phyloP scores from a whole-genome alignment of 2,113 vertebrate genomes.

The Sander vitreus region DNA sequence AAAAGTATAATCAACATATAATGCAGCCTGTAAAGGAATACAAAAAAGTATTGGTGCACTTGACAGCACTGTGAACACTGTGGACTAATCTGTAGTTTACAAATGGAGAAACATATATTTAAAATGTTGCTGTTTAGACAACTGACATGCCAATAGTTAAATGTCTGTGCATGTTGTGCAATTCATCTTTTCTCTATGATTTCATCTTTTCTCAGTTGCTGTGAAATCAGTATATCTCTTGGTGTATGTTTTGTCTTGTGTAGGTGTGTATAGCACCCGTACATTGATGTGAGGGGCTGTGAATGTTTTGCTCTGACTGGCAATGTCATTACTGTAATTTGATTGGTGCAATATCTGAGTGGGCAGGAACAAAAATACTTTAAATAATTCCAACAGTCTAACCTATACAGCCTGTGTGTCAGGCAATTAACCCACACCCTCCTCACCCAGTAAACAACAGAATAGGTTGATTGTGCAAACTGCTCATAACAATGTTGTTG shows the following conservation, averaged over 20 bases:
- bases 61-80: background rate
- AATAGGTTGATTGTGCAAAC: too few relatives aligned
- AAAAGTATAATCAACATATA: background rate
- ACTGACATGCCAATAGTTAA: background rate
- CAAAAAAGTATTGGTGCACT: background rate
- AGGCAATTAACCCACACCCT: background rate
- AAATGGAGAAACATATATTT: background rate
- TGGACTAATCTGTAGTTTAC: background rate
- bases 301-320: background rate
- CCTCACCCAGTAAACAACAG: too few relatives aligned
- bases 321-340: background rate
- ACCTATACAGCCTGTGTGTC: too few relatives aligned
- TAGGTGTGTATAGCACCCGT: background rate
- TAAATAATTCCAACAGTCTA: background rate
- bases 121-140: background rate
- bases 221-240: background rate
- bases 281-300: background rate
- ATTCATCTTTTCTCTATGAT: background rate
- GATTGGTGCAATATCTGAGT: background rate
- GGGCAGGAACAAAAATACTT: background rate
- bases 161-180: background rate
- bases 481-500: too few relatives aligned
- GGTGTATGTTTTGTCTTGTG: background rate
- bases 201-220: slow-evolving; percentile 1
- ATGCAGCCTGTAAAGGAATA: background rate